Percentiles rank a stretch among this genome's conserved stretches.
phyloP scores from a whole-genome alignment of 2,888 invertebrate genomes.

The Hydriomena furcata region DNA sequence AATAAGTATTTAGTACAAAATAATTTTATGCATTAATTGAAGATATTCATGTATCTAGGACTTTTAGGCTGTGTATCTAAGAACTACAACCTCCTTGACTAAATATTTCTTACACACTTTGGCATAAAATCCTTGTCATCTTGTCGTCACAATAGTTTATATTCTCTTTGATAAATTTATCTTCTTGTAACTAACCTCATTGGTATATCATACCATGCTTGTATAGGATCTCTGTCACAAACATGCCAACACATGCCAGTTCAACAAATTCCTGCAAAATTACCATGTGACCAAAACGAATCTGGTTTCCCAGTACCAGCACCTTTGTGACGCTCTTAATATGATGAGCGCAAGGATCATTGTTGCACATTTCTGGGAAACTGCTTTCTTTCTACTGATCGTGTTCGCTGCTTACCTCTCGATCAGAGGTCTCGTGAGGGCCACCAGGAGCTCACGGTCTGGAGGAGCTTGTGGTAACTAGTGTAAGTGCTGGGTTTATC shows the following conservation, averaged over 20 bases:
- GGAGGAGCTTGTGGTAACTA: conserved; percentile 17
- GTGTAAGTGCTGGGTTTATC: conserved; percentile 3
- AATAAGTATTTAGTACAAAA: too few species aligned
- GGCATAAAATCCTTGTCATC: too few species aligned
- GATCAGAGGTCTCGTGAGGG: conserved; percentile 44
- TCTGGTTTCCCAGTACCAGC: neutral
- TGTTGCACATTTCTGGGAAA: conserved; percentile 51
- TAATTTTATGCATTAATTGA: too few species aligned
- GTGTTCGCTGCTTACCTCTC: conserved; percentile 52
- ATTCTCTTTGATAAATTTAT: too few species aligned
- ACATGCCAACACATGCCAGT: neutral
- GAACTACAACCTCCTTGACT: too few species aligned
- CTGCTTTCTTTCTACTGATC: conserved; percentile 50
- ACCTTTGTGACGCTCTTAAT: neutral
- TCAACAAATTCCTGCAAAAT: neutral
- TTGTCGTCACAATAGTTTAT: too few species aligned
- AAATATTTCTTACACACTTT: too few species aligned
- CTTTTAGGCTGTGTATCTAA: too few species aligned
- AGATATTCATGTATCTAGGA: too few species aligned
- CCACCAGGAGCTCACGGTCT: conserved; percentile 35
- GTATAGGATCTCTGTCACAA: too few species aligned
- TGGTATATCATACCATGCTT: too few species aligned
- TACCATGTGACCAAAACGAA: conserved; percentile 6
- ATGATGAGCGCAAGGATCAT: conserved; percentile 35
- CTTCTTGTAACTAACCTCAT: neutral